These are phyloP conservation scores for Polypterus senegalus DNA, from an alignment of 2,113 vertebrate species.

Conservation along the genomic window DNA sequence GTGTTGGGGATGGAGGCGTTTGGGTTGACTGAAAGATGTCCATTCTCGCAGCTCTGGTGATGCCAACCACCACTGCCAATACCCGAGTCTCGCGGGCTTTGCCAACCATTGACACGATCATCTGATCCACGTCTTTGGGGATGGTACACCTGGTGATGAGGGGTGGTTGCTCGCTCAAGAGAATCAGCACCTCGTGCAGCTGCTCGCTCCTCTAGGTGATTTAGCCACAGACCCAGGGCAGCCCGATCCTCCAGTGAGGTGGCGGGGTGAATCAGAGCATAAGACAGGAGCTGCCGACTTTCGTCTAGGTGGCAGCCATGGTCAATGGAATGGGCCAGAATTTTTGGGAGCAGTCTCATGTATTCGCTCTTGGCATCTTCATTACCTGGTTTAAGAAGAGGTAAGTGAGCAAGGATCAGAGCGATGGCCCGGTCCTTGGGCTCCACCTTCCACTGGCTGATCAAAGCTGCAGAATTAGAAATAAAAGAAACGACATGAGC, in stretches of 20 bases:
- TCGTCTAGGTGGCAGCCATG: conserved; percentile 92
- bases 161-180: conserved; percentile 66
- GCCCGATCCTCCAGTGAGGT: conserved; percentile 88
- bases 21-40: conserved; percentile 83
- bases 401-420: conserved; percentile 83
- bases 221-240: conserved; percentile 91
- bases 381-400: conserved; percentile 90
- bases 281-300: conserved; percentile 90
- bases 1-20: conserved; percentile 87
- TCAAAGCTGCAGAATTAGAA: conserved; percentile 54
- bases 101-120: conserved; percentile 93
- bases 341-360: conserved; percentile 91
- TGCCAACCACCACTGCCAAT: conserved; percentile 70
- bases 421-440: conserved; percentile 92
- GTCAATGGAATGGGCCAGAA: conserved; percentile 92
- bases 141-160: conserved; percentile 60
- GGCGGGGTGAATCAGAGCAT: conserved; percentile 92
- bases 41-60: conserved; percentile 82
- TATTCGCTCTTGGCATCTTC: conserved; percentile 88
- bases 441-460: conserved; percentile 92
- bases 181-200: conserved; percentile 73
- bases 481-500: too few relatives aligned
- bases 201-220: conserved; percentile 90
- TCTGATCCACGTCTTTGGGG: conserved; percentile 96
- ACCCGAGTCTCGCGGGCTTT: conserved; percentile 81